These are phyloP conservation scores for Megaceryle torquata DNA, from an alignment of 2,113 vertebrate genomes.

Conservation along the genomic window DNA sequence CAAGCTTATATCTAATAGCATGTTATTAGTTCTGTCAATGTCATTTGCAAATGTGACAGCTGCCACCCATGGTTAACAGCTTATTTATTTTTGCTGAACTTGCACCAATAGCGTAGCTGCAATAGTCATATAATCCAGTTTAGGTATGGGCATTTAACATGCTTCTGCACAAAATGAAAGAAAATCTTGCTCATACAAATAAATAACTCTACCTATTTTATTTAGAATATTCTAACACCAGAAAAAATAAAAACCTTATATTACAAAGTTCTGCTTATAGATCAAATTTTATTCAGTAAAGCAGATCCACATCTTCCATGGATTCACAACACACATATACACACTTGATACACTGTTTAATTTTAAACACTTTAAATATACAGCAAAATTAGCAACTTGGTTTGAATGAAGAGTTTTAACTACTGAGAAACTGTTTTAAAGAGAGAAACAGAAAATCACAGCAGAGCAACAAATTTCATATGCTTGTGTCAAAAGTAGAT, in stretches of 20 bases:
- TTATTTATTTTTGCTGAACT: background rate
- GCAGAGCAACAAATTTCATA: background rate
- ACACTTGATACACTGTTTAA: background rate
- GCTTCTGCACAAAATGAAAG: background rate
- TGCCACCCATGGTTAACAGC: background rate
- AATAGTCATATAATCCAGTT: background rate
- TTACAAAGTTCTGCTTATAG: background rate
- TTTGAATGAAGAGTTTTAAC: background rate
- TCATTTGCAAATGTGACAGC: background rate
- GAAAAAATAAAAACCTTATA: background rate
- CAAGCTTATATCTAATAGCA: background rate
- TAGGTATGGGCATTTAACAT: background rate
- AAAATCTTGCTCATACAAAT: background rate
- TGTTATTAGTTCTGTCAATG: background rate
- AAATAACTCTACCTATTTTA: background rate
- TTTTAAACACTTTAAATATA: background rate
- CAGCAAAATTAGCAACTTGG: background rate
- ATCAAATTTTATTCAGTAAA: background rate
- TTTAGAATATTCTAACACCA: background rate
- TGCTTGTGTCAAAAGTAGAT: background rate
- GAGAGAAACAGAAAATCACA: background rate
- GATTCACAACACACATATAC: background rate
- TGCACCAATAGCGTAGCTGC: fast-evolving
- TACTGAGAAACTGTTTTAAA: background rate
- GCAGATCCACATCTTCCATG: background rate